Evolutionary conservation across 2,797 vertebrate genomes (phyloP), one percentile per base, ranked within the genome.

Genomic region (Nannoperca obscura): DNA sequence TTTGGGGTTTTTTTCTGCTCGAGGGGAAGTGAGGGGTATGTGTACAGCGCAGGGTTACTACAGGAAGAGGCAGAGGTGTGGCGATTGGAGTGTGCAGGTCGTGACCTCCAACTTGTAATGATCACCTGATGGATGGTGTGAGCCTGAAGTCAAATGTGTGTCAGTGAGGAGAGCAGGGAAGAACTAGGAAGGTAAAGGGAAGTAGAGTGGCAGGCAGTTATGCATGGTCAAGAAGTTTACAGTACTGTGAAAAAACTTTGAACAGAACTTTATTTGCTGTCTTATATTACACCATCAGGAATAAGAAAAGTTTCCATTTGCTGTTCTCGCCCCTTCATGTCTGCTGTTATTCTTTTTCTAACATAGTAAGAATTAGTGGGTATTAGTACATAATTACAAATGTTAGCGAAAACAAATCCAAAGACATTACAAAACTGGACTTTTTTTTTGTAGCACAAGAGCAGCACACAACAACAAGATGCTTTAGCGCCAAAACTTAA

Each of bases 121-220:
- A 94, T 92, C 91, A 94, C 81, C 93, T 93, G 93, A 95, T 95
- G 85, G 90, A 95, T 95, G 93, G 82, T 62, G 86, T 36, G 67
- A 75, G 71, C 67, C 78, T 57, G 90, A 93, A 91, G 93, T 94
- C 93, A 91, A 86, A 83, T 54, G 82, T 55, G 89, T 91, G 93
- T 94, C 91, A 91, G 78, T 68, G 58, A 20, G 46, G 47, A 71
- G 61, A 71, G 71, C 71, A 71, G 19, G 13, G 24, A 6, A 74
- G 63, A 76, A 71, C 70, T 66, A 14, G 17, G 17, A 9, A 15
- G 8, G 10, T 13, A 20, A 80, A 74, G 79, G 69, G 55, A 62
- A 78, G 58, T 40, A 13, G 47, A 69, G 60, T 12, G 24, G 46
- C 1, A 42, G 66, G 14, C 62, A 65, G 36, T 38, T 52, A 32